A percentile compares a stretch with the other conserved stretches of the same genome.
Evolutionary conservation across 1,140 invertebrate genomes (phyloP).

Genomic region (Hylyphantes graminicola): DNA sequence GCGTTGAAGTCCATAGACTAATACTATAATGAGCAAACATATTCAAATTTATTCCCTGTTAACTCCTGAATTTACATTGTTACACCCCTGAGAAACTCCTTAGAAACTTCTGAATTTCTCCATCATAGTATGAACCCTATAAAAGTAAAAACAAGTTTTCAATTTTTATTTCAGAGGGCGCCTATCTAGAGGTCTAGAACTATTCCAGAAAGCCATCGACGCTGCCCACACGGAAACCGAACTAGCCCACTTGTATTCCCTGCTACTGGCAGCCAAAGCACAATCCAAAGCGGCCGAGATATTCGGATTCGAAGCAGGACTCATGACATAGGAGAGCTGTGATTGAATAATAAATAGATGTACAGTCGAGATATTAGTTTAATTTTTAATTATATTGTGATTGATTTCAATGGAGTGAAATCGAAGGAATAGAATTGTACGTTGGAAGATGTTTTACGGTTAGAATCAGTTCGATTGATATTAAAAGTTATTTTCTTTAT

Average conservation of each 20-base stretch:
- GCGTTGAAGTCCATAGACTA: too few species aligned
- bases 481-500: too few species aligned
- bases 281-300: constrained; percentile 84
- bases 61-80: too few species aligned
- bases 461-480: too few species aligned
- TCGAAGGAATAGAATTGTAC: too few species aligned
- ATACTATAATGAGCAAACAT: too few species aligned
- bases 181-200: constrained; percentile 81
- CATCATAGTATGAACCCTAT: too few species aligned
- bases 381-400: constrained; percentile 37
- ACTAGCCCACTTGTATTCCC: constrained; percentile 86
- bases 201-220: constrained; percentile 90
- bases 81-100: too few species aligned
- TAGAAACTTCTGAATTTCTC: too few species aligned
- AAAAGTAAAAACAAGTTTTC: not conserved
- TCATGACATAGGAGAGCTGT: not conserved
- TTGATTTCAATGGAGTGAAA: constrained; percentile 1
- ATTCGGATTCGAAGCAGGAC: constrained; percentile 66
- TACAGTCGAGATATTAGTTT: constrained; percentile 45
- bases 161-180: constrained; percentile 79
- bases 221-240: constrained; percentile 86
- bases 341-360: constrained; percentile 26
- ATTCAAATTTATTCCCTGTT: too few species aligned
- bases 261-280: constrained; percentile 86
- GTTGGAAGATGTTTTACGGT: too few species aligned